Conservation (phyloP, 2,888 invertebrate species). For the Monochamus alternatus region DNA sequence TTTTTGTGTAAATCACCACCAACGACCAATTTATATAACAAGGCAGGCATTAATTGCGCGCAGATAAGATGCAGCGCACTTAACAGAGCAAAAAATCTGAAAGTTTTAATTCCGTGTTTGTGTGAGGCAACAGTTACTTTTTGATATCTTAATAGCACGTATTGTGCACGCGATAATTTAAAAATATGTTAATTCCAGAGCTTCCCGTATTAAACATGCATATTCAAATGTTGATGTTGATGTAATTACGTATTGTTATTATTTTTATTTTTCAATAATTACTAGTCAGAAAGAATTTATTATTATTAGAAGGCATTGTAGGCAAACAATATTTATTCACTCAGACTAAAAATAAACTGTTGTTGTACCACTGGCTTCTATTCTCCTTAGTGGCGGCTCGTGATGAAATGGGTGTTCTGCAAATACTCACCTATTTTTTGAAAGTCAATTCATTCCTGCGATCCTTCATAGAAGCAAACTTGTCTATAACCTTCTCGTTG, state of each 20-base stretch:
- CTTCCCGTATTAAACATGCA: constrained; percentile 18
- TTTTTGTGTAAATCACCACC: constrained; percentile 33
- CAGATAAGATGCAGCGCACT: constrained; percentile 52
- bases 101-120: constrained; percentile 49
- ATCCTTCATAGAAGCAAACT: no score
- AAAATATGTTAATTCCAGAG: constrained; percentile 31
- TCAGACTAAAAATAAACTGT: no score
- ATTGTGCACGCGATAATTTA: constrained; percentile 32
- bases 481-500: no score
- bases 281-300: no score
- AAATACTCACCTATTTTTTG: no score
- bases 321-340: no score
- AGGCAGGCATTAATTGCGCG: constrained; percentile 46
- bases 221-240: neutral
- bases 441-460: no score
- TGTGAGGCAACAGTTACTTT: constrained; percentile 26
- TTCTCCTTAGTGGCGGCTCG: no score
- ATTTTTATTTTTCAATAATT: no score
- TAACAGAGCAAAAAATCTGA: constrained; percentile 58
- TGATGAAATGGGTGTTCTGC: no score
- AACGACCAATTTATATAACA: constrained; percentile 36
- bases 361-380: no score
- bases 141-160: constrained; percentile 20
- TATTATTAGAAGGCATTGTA: no score
- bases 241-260: neutral